These are phyloP conservation scores for Hetaerina titia DNA, from an alignment of 2,888 invertebrate genomes.

Conservation along the genomic window DNA sequence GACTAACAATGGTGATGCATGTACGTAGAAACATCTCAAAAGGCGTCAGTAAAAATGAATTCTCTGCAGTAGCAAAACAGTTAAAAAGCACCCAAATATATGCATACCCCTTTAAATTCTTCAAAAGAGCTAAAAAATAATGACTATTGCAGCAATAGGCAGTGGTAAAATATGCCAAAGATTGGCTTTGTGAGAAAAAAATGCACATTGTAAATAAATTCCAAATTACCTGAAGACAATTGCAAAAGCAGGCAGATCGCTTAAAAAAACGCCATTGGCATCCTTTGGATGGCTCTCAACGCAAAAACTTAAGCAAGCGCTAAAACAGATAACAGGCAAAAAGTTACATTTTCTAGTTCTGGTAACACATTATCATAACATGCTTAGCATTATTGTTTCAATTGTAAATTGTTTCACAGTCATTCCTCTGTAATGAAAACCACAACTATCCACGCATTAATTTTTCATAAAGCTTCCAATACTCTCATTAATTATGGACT, in stretches of 20 bases:
- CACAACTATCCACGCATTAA: background rate
- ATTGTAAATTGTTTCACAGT: background rate
- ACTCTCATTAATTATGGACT: background rate
- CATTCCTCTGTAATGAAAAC: background rate
- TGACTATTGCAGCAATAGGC: constrained; percentile 10
- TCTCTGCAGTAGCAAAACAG: constrained; percentile 24
- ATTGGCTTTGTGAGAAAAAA: background rate
- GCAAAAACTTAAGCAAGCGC: background rate
- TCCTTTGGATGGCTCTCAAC: background rate
- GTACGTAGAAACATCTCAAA: background rate
- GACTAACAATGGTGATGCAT: background rate
- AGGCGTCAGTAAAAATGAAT: background rate
- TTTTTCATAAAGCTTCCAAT: background rate
- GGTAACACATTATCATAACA: background rate
- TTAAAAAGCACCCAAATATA: background rate
- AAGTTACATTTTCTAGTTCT: background rate
- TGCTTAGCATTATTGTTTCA: background rate
- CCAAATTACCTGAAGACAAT: background rate
- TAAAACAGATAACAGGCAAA: background rate
- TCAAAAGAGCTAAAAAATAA: background rate
- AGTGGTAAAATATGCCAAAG: background rate
- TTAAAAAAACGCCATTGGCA: background rate
- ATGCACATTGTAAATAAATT: background rate
- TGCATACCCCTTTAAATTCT: background rate
- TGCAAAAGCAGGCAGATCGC: background rate